Conservation (phyloP, 1,140 invertebrate species). For the Triops longicaudatus region DNA sequence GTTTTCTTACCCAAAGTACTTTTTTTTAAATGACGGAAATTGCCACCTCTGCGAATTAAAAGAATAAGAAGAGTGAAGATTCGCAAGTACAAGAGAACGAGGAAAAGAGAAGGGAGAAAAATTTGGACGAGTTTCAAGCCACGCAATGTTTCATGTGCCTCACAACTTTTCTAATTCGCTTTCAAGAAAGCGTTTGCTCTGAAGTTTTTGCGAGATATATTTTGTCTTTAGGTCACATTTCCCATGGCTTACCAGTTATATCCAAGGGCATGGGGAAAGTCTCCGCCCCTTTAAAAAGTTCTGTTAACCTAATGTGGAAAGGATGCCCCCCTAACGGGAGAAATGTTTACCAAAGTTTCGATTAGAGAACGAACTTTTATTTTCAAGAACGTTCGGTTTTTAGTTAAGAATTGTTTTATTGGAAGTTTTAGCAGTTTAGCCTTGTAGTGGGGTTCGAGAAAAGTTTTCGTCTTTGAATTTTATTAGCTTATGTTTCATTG, state of each 20-base stretch:
- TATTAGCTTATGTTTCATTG: not conserved
- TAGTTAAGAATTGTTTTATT: not conserved
- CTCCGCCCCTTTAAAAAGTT: too few species aligned
- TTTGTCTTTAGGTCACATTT: not conserved
- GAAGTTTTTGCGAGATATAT: not conserved
- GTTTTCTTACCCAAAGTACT: not conserved
- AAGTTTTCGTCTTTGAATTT: not conserved
- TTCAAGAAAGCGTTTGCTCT: not conserved
- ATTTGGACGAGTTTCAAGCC: not conserved
- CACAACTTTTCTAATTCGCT: slow-evolving; percentile 12
- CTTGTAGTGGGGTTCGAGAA: not conserved
- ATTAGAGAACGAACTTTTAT: not conserved
- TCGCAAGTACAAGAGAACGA: not conserved
- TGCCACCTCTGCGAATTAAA: not conserved
- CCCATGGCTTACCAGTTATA: not conserved
- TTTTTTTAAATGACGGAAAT: not conserved
- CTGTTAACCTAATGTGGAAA: not conserved
- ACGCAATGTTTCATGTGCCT: slow-evolving; percentile 15
- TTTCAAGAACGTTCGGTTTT: not conserved
- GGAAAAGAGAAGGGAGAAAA: not conserved
- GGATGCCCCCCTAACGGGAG: not conserved
- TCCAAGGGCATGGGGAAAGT: too few species aligned
- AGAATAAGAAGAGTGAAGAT: not conserved
- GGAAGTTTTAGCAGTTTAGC: not conserved
- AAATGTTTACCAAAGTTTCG: not conserved